Conservation (phyloP, 2,888 invertebrate species). For the Phyllotreta striolata region DNA sequence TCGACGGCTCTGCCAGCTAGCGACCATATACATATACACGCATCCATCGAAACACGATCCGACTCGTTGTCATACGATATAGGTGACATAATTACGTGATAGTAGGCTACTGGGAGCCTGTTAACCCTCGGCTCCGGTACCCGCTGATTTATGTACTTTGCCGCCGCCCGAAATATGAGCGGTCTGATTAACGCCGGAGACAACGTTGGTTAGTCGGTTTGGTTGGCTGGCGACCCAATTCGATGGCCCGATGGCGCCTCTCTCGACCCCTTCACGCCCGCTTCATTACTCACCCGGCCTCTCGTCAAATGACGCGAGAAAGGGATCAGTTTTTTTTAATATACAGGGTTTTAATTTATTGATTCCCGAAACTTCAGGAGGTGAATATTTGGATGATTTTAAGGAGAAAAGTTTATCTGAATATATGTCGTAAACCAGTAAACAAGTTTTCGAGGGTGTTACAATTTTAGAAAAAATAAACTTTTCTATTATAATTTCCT, state of each 20-base stretch:
- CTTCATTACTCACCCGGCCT: no score
- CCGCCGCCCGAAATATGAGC: constrained; percentile 54
- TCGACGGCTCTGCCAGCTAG: not conserved
- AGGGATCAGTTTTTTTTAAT: no score
- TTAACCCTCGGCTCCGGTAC: constrained; percentile 59
- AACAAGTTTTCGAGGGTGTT: no score
- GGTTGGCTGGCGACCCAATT: constrained; percentile 28
- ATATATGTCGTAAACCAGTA: no score
- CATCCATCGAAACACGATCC: constrained; percentile 36
- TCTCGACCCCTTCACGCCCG: constrained; percentile 11
- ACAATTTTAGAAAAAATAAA: no score
- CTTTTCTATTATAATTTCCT: no score
- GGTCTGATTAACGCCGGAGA: constrained; percentile 54
- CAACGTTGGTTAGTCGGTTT: constrained; percentile 29
- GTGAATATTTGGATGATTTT: no score
- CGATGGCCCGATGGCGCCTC: constrained; percentile 24
- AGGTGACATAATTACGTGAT: constrained; percentile 61
- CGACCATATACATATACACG: constrained; percentile 24
- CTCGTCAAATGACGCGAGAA: no score
- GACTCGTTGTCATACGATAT: constrained; percentile 58
- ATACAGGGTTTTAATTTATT: no score
- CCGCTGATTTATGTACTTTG: constrained; percentile 58
- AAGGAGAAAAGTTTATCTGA: no score
- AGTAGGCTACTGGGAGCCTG: constrained; percentile 62
- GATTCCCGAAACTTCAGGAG: no score